Evolutionary conservation across 2,888 invertebrate genomes (phyloP), one percentile per base, ranked within the genome.

Genomic region (Amphipyra berbera): DNA sequence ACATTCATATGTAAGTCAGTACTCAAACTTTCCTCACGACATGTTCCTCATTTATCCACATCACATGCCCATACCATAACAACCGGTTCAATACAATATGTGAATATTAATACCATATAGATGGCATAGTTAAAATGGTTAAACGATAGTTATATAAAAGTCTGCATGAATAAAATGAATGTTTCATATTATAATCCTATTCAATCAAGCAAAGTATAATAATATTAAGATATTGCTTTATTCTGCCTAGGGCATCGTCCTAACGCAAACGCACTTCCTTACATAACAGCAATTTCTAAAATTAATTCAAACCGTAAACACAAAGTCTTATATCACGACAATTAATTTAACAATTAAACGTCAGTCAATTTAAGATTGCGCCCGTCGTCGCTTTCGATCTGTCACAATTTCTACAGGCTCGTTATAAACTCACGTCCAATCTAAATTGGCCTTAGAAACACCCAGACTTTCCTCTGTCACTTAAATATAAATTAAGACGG

Each of bases 301-400:
- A 79, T 79, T 81, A 81, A 80, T 78, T 75, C 61, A 59, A 61
- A 52, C 69, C 71, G 61, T 81, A 82, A 83, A 80, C 78, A 83
- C 65, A 48, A 46, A 59, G 58, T 65, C 70, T 76, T 82, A 85
- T 84, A 85, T 88, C 86, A 85, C 72, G 63, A 73, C 85, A 89
- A 90, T 90, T 89, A 90, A 87, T 82, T 75, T 78, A 81, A 86
- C 85, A 89, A 87, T 86, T 85, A 86, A 82, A 86, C 79, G 86
- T 88, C 86, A 88, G 80, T 86, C 79, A 82, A 70, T 81, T 79
- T 68, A 38, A 78, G 84, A 88, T 88, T 85, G 81, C 78, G 76
- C 69, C 76, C 76, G 85, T 83, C 80, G 76, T 57, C 82, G 78
- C 79, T 82, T 83, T 77, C 80, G 81, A 87, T 86, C 82, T 88